A percentile compares a stretch with the other conserved stretches of the same genome.
Conservation (phyloP, 2,888 invertebrate species). For the Lycocerus yunnanus region DNA sequence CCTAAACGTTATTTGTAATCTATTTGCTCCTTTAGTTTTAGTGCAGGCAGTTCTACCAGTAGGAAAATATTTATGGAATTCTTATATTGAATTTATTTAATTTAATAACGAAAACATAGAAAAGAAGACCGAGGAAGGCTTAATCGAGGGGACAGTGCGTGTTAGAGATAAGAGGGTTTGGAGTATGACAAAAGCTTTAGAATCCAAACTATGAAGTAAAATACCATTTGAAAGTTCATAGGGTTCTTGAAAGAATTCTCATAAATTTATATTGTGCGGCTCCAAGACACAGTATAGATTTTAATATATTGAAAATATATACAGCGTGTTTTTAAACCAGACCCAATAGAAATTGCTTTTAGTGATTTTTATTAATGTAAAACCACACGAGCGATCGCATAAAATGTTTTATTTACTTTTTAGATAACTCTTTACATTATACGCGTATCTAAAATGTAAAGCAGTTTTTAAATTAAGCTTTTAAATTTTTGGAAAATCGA, state of each 20-base stretch:
- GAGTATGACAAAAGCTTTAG: constrained; percentile 30
- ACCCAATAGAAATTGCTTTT: not conserved
- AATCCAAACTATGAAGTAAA: constrained; percentile 26
- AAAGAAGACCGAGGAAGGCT: constrained; percentile 22
- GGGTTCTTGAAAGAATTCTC: constrained; percentile 37
- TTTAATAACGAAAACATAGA: constrained; percentile 14
- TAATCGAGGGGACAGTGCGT: constrained; percentile 29
- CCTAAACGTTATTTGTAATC: not conserved
- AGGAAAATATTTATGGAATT: not conserved
- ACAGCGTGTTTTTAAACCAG: not conserved
- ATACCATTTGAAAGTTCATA: constrained; percentile 25
- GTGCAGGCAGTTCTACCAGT: not conserved
- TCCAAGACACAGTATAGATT: not conserved
- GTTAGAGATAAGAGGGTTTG: constrained; percentile 27
- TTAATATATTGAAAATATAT: not conserved
- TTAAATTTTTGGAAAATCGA: not conserved
- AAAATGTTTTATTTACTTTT: not conserved
- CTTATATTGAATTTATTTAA: constrained; percentile 18
- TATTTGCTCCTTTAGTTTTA: not conserved
- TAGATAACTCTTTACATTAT: not conserved
- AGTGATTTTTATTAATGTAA: not conserved
- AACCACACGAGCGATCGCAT: not conserved
- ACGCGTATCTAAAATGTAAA: not conserved
- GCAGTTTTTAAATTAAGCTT: not conserved
- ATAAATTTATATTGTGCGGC: constrained; percentile 22